These are phyloP conservation scores for Sinotaia quadrata DNA, from an alignment of 2,888 invertebrate genomes.

Conservation along the genomic window DNA sequence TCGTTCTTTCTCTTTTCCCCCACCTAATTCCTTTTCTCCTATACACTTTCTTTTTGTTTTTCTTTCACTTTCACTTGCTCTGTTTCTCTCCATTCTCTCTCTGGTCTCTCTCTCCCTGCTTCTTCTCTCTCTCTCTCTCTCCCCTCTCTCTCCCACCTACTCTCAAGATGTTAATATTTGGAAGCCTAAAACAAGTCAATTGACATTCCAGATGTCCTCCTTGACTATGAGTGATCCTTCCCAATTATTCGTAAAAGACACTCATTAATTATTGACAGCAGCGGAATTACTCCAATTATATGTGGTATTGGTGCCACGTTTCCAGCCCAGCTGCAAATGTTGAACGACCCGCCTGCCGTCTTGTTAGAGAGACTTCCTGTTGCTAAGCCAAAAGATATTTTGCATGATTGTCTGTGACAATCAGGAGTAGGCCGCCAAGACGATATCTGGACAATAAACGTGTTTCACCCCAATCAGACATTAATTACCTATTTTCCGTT, in stretches of 20 bases:
- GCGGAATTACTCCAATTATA: neutral
- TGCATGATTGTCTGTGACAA: too few relatives aligned
- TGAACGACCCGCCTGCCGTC: too few relatives aligned
- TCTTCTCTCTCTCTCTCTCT: neutral
- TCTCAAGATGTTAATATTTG: neutral
- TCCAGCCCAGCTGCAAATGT: too few relatives aligned
- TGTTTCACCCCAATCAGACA: too few relatives aligned
- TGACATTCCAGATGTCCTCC: slow-evolving; percentile 1
- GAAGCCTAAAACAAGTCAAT: neutral
- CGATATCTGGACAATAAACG: too few relatives aligned
- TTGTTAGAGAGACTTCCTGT: too few relatives aligned
- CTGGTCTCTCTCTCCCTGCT: neutral
- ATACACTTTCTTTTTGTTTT: neutral
- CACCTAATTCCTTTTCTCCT: neutral
- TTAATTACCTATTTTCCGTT: too few relatives aligned
- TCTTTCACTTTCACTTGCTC: too few relatives aligned
- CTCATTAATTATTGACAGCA: slow-evolving; percentile 1
- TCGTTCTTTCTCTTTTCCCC: neutral
- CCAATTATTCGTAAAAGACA: slow-evolving; percentile 2
- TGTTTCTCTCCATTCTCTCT: neutral
- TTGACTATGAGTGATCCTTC: neutral
- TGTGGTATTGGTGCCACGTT: too few relatives aligned
- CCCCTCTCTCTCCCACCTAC: neutral
- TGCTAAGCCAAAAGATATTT: too few relatives aligned
- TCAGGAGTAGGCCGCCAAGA: too few relatives aligned